These are phyloP conservation scores for Mythimna ferrago DNA, from an alignment of 2,888 invertebrate genomes.

Conservation along the genomic window DNA sequence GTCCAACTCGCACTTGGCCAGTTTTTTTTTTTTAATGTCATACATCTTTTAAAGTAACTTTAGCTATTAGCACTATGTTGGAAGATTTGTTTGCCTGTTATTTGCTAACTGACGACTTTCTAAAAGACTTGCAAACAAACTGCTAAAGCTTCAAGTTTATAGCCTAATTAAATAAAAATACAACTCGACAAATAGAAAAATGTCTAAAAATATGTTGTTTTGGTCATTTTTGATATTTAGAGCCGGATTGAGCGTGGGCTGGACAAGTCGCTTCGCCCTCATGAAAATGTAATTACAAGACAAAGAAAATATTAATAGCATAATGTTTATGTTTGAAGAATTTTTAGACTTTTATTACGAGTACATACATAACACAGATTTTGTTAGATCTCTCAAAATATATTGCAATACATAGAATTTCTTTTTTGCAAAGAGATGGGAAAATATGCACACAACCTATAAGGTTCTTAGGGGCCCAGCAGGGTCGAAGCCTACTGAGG, in stretches of 20 bases:
- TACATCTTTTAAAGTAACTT: not conserved
- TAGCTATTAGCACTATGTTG: not conserved
- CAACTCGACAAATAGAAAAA: not conserved
- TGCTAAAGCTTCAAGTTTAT: not conserved
- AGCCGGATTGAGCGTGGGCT: conserved; percentile 12
- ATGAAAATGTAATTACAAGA: conserved; percentile 32
- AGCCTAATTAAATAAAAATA: not conserved
- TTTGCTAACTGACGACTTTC: not conserved
- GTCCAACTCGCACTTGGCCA: too few relatives aligned
- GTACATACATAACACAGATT: too few relatives aligned
- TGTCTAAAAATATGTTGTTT: conserved; percentile 27
- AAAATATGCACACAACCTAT: not conserved
- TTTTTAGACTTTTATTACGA: not conserved
- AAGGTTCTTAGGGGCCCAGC: too few relatives aligned
- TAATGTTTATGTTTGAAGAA: conserved; percentile 18
- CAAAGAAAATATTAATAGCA: conserved; percentile 7
- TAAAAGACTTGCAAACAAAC: not conserved
- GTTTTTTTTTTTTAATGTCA: not conserved
- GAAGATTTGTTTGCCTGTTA: not conserved
- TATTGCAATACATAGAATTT: not conserved
- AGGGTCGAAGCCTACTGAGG: too few relatives aligned
- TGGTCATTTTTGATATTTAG: conserved; percentile 14
- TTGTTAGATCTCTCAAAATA: not conserved
- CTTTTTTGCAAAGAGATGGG: not conserved
- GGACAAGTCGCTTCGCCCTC: conserved; percentile 2